These are phyloP conservation scores for Peromyscus aztecus DNA, from an alignment of 2,797 vertebrate genomes.

Conservation along the genomic window DNA sequence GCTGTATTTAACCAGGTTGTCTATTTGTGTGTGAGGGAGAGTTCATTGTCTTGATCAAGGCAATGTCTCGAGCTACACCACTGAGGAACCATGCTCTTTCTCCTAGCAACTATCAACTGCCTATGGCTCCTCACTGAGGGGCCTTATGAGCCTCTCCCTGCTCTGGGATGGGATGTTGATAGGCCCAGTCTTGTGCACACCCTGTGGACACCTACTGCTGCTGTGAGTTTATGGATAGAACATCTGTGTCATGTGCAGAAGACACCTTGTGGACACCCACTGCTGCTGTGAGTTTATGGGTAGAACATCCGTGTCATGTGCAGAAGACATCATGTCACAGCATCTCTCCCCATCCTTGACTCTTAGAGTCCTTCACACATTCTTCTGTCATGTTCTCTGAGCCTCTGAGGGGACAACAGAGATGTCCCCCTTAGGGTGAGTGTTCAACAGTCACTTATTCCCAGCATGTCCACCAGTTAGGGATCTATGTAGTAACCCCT, in stretches of 20 bases:
- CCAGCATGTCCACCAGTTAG: neutral
- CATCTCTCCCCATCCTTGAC: too few relatives aligned
- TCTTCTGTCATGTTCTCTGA: neutral
- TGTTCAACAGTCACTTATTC: neutral
- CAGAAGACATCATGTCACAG: neutral
- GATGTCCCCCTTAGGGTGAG: neutral
- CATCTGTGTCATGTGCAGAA: accelerated
- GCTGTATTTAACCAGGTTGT: neutral
- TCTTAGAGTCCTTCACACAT: neutral
- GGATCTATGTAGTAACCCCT: neutral
- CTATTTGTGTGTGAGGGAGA: neutral
- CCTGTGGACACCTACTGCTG: neutral
- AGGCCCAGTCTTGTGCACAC: neutral
- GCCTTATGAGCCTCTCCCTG: neutral
- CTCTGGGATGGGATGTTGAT: neutral
- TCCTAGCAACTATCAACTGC: neutral
- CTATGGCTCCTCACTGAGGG: neutral
- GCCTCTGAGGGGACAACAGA: neutral
- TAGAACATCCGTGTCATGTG: neutral
- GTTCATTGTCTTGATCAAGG: neutral
- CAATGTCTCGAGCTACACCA: neutral
- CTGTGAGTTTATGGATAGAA: neutral
- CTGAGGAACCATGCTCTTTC: neutral
- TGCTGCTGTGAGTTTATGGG: neutral
- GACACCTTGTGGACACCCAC: neutral